Base-by-base conservation (phyloP, 2,888 invertebrate species). In the Andrena minutula region DNA sequence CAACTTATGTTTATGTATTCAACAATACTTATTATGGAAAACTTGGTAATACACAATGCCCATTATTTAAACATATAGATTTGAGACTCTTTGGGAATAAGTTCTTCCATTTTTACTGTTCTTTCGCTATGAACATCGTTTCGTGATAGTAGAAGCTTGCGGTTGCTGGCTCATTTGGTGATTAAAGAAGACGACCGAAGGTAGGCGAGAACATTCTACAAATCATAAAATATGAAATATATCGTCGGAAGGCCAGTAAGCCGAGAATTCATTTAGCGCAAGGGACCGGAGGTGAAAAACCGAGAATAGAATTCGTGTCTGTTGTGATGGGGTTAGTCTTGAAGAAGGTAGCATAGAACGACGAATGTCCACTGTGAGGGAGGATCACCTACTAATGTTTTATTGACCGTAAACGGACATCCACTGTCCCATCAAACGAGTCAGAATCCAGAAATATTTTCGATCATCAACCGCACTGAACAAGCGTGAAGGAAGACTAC, bases 141-240 rank as follows among this genome's bases (percentile, higher is more conserved):
- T 64, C 26, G 47, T 47, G 41, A 49, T 61, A 64, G 53, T 8
- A 60, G 12, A 51, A 74, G 74, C 41, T 70, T 63, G 66, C 53
- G 71, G 65, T 58, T 63, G 23, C 71, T 51, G 74, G 64, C 61
- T 75, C 82, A 78, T 71, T 64, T n/a, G 63, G 63, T 70, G 82
- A 80, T 81, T 77, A 82, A 75, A 81, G 82, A 64, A 85, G 60
- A 56, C 69, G 69, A 7, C 66, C 58, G 56, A 66, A 80, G 75
- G 63, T 65, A 82, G 82, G 77, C 82, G 84, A 84, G 90, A 87
- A 86, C 88, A 86, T 91, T 92, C 89, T 86, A 92, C 90, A 92
- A 92, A 92, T 92, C 92, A 91, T 91, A 91, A 92, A 92, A 92
- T 85, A 84, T 91, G 90, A 92, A 90, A 92, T 92, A 92, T 90